Conservation (phyloP, 2,888 invertebrate species). For the Hipparchia sbordonii region DNA sequence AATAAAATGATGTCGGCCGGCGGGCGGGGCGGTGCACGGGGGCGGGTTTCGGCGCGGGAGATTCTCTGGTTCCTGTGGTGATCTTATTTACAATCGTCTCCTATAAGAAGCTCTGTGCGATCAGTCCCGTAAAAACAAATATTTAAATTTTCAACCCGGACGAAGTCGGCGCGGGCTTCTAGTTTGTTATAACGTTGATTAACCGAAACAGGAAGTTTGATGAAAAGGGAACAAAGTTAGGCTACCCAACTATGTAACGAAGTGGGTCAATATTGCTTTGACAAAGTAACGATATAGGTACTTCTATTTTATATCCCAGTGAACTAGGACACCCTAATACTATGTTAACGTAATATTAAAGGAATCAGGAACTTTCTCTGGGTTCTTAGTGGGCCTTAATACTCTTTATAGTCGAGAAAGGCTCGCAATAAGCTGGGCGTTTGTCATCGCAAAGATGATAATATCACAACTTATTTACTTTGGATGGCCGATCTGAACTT, state of each 20-base stretch:
- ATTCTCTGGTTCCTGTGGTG: too few species aligned
- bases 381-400: neutral
- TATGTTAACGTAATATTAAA: slow-evolving; percentile 3
- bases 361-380: slow-evolving; percentile 1
- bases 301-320: neutral
- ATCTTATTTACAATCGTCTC: too few species aligned
- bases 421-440: neutral
- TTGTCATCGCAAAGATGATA: neutral
- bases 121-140: too few species aligned
- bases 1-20: too few species aligned
- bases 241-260: neutral
- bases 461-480: neutral
- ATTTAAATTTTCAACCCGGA: too few species aligned
- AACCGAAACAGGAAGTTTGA: neutral
- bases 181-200: neutral
- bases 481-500: neutral
- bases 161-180: too few species aligned
- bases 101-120: too few species aligned
- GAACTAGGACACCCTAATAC: neutral
- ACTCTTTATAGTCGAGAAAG: neutral
- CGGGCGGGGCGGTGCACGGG: too few species aligned
- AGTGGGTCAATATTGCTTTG: neutral
- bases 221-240: neutral
- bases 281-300: neutral
- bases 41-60: too few species aligned